phyloP scores from a whole-genome alignment of 2,888 invertebrate species.

The Scaptomyza polygonia region DNA sequence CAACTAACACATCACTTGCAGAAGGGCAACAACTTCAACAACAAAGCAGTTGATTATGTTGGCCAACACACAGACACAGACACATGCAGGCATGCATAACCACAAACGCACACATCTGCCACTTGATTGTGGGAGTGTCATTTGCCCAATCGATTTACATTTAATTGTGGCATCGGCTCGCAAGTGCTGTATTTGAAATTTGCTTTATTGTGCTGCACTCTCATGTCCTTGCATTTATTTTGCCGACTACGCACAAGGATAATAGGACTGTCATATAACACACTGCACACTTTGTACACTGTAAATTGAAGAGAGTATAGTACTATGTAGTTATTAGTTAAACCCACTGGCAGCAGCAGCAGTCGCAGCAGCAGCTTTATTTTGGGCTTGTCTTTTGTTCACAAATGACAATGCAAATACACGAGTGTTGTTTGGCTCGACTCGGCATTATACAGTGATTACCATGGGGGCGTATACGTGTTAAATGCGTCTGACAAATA shows the following conservation, averaged over 20 bases:
- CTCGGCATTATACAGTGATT: slow-evolving; percentile 73
- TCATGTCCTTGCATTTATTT: slow-evolving; percentile 37
- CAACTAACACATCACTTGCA: slow-evolving; percentile 29
- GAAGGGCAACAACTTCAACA: slow-evolving; percentile 18
- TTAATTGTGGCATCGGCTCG: slow-evolving; percentile 72
- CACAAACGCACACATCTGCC: neutral
- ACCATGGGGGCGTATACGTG: slow-evolving; percentile 77
- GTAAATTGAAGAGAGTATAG: neutral
- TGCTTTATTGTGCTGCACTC: slow-evolving; percentile 43
- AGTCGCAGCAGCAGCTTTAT: slow-evolving; percentile 31
- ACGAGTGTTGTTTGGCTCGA: slow-evolving; percentile 55
- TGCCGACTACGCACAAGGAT: slow-evolving; percentile 28
- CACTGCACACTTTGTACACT: too few species aligned
- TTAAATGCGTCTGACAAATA: slow-evolving; percentile 73
- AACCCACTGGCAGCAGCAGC: slow-evolving; percentile 62
- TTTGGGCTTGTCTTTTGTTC: slow-evolving; percentile 64
- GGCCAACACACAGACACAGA: slow-evolving; percentile 2
- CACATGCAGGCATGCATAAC: neutral
- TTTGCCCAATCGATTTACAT: slow-evolving; percentile 68
- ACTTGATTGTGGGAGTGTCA: slow-evolving; percentile 30
- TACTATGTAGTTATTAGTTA: slow-evolving; percentile 70
- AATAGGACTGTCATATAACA: slow-evolving; percentile 54
- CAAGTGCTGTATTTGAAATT: slow-evolving; percentile 73
- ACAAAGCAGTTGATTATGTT: slow-evolving; percentile 43
- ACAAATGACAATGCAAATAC: slow-evolving; percentile 77